A percentile compares a stretch with the other conserved stretches of the same genome.
These are phyloP conservation scores for Podilymbus podiceps DNA, from an alignment of 2,113 vertebrate species.

Conservation along the genomic window DNA sequence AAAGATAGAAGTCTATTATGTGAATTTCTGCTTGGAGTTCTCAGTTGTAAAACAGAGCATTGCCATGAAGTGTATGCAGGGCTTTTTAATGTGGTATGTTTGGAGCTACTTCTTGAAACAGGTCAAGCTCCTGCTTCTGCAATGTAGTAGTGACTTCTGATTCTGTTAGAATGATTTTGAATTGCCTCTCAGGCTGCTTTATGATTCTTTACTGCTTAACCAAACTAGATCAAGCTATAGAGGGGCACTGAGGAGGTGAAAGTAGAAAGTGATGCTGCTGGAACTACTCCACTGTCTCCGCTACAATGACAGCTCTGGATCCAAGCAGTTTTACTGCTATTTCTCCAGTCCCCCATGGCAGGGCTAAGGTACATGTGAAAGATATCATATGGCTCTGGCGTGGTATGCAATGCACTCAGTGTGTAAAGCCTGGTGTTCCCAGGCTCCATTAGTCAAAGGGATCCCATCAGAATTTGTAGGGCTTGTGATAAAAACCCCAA, in stretches of 20 bases:
- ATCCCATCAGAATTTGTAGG: not conserved
- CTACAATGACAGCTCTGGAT: not conserved
- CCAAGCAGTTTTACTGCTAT: not conserved
- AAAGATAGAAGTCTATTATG: not conserved
- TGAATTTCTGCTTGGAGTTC: not conserved
- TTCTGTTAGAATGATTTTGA: not conserved
- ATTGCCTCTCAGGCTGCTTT: not conserved
- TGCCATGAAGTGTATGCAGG: not conserved
- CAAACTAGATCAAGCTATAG: not conserved
- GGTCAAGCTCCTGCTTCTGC: not conserved
- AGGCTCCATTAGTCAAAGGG: not conserved
- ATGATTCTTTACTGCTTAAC: not conserved
- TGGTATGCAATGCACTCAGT: not conserved
- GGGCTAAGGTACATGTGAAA: not conserved
- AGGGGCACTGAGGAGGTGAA: not conserved
- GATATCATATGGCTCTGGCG: not conserved
- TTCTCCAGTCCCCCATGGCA: not conserved
- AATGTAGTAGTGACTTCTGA: not conserved
- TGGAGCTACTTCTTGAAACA: not conserved
- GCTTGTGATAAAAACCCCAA: not conserved
- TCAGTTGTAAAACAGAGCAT: not conserved
- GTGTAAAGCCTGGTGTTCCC: not conserved
- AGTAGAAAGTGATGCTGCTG: not conserved
- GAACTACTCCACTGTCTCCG: not conserved
- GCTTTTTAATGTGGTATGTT: not conserved